A percentile compares a stretch with the other conserved stretches of the same genome.
Conservation (phyloP, 1,140 invertebrate genomes). For the Calycopis cecrops region DNA sequence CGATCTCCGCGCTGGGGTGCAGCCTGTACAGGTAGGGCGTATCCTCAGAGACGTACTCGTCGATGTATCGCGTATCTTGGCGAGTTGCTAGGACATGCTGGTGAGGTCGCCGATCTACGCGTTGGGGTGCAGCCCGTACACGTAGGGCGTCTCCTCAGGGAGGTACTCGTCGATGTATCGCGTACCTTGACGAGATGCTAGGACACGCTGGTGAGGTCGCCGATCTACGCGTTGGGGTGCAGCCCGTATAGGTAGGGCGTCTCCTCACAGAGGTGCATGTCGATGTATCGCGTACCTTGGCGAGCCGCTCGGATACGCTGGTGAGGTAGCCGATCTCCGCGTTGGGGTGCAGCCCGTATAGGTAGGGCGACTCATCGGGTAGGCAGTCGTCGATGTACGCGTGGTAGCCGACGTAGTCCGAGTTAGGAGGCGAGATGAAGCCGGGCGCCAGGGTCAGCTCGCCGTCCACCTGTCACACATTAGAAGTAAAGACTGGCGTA, state of each 20-base stretch:
- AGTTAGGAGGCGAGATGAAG: slow-evolving; percentile 89
- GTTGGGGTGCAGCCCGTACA: too few relatives aligned
- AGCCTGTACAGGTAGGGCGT: too few relatives aligned
- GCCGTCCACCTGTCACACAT: slow-evolving; percentile 80
- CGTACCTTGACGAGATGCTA: slow-evolving; percentile 87
- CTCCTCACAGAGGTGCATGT: too few relatives aligned
- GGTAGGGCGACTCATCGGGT: slow-evolving; percentile 90
- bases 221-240: slow-evolving; percentile 98
- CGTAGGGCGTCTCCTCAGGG: too few relatives aligned
- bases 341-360: slow-evolving; percentile 96
- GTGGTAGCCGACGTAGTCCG: slow-evolving; percentile 92
- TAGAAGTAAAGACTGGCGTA: too few relatives aligned
- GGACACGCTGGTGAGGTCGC: slow-evolving; percentile 90
- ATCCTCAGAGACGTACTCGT: too few relatives aligned
- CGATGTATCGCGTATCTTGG: too few relatives aligned
- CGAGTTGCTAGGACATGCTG: too few relatives aligned
- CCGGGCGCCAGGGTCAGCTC: slow-evolving; percentile 88
- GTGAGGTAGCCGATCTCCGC: slow-evolving; percentile 97
- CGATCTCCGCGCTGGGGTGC: too few relatives aligned
- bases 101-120: too few relatives aligned
- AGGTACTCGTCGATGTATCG: too few relatives aligned
- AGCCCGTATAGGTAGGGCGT: too few relatives aligned
- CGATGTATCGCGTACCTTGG: slow-evolving; percentile 82
- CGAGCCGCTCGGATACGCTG: slow-evolving; percentile 88
- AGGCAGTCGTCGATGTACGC: slow-evolving; percentile 91